These are phyloP conservation scores for Colinus virginianus DNA, from an alignment of 2,113 vertebrate species.

Conservation along the genomic window DNA sequence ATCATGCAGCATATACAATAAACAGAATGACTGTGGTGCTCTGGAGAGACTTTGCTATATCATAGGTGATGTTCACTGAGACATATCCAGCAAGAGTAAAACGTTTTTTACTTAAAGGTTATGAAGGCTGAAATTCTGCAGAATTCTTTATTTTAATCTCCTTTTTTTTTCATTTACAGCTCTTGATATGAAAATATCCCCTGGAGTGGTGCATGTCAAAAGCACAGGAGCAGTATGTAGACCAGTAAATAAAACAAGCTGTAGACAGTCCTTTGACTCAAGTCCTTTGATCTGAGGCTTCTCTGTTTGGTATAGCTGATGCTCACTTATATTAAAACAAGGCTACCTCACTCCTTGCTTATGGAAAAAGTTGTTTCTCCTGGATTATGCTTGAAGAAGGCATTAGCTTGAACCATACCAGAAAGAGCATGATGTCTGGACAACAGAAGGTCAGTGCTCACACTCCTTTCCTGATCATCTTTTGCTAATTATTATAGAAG, in stretches of 20 bases:
- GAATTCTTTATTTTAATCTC: neutral
- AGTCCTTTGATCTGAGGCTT: neutral
- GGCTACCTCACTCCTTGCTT: neutral
- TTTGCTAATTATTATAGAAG: neutral
- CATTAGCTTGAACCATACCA: neutral
- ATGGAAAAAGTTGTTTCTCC: neutral
- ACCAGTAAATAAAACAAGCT: neutral
- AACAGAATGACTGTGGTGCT: neutral
- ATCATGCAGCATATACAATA: neutral
- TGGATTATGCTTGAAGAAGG: neutral
- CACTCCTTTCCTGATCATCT: accelerated
- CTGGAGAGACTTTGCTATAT: neutral
- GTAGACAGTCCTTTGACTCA: neutral
- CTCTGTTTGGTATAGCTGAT: neutral
- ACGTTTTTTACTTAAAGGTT: neutral
- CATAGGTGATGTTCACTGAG: neutral
- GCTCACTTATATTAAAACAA: neutral
- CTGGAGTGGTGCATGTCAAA: neutral
- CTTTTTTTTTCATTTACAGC: neutral
- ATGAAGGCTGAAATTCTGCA: neutral
- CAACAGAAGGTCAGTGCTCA: neutral
- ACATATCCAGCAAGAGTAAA: neutral
- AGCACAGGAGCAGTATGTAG: neutral
- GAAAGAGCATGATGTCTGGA: neutral
- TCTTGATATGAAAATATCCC: neutral